A percentile compares a stretch with the other conserved stretches of the same genome.
Evolutionary conservation across 2,888 invertebrate species (phyloP).

Genomic region (Sphaerophoria taeniata): DNA sequence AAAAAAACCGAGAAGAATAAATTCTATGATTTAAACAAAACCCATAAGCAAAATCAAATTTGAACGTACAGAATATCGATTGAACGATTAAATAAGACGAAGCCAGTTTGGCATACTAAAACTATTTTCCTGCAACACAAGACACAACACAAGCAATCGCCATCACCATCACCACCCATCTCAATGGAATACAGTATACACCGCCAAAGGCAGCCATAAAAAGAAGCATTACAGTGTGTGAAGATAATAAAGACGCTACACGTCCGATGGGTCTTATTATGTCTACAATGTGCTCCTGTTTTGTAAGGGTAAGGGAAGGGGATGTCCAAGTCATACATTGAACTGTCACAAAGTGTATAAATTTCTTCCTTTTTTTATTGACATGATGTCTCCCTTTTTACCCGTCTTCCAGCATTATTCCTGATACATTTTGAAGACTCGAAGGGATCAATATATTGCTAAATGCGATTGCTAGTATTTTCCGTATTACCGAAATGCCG

Average conservation of each 20-base stretch:
- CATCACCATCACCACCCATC: constrained; percentile 49
- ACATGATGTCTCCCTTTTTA: constrained; percentile 72
- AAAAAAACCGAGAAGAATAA: constrained; percentile 62
- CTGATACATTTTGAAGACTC: constrained; percentile 58
- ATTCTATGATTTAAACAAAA: constrained; percentile 73
- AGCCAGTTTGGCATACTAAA: constrained; percentile 75
- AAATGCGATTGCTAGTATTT: constrained; percentile 57
- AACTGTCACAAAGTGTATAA: constrained; percentile 77
- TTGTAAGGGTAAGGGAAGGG: constrained; percentile 37
- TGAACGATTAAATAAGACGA: constrained; percentile 80
- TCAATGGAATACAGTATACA: constrained; percentile 19
- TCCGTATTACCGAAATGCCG: constrained; percentile 43
- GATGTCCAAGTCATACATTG: constrained; percentile 52
- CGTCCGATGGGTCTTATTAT: constrained; percentile 77
- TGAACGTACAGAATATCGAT: constrained; percentile 67
- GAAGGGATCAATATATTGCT: constrained; percentile 63
- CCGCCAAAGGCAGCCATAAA: constrained; percentile 66
- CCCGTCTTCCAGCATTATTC: constrained; percentile 58
- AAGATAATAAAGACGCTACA: constrained; percentile 79
- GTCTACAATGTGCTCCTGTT: constrained; percentile 74
- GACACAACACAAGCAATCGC: constrained; percentile 40
- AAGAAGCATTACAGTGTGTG: constrained; percentile 76
- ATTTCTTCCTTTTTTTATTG: constrained; percentile 77
- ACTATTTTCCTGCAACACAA: constrained; percentile 51
- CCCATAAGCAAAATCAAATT: constrained; percentile 76